A percentile compares a stretch with the other conserved stretches of the same genome.
Conservation (phyloP, 1,140 invertebrate species). For the Apis cerana region DNA sequence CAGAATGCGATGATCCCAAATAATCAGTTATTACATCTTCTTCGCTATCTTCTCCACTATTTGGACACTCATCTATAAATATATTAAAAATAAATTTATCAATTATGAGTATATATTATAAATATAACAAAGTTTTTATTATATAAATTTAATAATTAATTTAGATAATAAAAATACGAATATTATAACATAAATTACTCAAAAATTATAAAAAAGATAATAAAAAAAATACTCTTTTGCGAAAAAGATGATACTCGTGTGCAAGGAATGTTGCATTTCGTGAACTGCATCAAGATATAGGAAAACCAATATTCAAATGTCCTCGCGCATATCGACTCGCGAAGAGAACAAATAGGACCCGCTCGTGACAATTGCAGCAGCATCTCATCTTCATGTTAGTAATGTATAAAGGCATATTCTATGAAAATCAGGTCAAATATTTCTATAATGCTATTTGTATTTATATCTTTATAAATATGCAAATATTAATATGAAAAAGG, state of each 20-base stretch:
- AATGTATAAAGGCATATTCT: conserved; percentile 58
- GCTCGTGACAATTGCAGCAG: conserved; percentile 47
- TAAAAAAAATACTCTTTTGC: neutral
- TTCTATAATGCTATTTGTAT: conserved; percentile 13
- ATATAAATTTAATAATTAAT: neutral
- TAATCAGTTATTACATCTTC: conserved; percentile 87
- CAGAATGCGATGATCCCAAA: conserved; percentile 74
- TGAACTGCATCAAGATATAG: conserved; percentile 44
- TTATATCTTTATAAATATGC: neutral
- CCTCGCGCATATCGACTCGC: conserved; percentile 55
- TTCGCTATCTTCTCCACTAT: conserved; percentile 85
- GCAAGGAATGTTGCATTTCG: conserved; percentile 14
- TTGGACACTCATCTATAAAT: conserved; percentile 82
- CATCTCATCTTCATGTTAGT: conserved; percentile 47
- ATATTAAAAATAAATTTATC: neutral
- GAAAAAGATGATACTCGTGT: conserved; percentile 1
- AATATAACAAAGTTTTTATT: neutral
- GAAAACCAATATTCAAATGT: conserved; percentile 65
- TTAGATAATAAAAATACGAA: neutral
- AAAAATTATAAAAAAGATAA: neutral
- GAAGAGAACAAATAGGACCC: conserved; percentile 48
- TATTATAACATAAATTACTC: neutral
- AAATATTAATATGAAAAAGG: neutral
- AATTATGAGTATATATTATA: neutral
- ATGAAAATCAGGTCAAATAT: conserved; percentile 68